phyloP scores from a whole-genome alignment of 2,113 vertebrate species.

The Kryptolebias marmoratus region DNA sequence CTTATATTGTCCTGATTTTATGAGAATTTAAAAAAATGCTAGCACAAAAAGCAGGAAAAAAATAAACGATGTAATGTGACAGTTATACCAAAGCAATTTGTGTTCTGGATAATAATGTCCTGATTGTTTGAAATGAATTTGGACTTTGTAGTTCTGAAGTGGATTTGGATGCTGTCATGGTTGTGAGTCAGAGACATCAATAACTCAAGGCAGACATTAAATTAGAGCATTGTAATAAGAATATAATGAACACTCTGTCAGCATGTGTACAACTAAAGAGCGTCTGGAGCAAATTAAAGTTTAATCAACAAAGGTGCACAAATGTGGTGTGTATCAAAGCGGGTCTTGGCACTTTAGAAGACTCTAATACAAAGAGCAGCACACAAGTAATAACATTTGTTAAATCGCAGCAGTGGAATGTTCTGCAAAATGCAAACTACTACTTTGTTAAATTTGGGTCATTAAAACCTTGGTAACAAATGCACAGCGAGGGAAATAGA shows the following conservation, averaged over 20 bases:
- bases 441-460: too few relatives aligned
- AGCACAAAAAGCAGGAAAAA: not conserved
- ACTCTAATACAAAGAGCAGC: not conserved
- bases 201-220: constrained; percentile 32
- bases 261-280: constrained; percentile 18
- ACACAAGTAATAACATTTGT: not conserved
- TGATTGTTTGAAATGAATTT: constrained; percentile 22
- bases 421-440: too few relatives aligned
- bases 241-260: constrained; percentile 37
- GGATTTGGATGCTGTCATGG: not conserved
- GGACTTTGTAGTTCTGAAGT: constrained; percentile 15
- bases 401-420: not conserved
- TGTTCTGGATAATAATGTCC: constrained; percentile 15
- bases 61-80: not conserved
- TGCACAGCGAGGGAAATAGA: too few relatives aligned
- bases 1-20: too few relatives aligned
- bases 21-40: too few relatives aligned
- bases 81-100: not conserved
- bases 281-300: constrained; percentile 19
- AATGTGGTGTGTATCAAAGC: constrained; percentile 3
- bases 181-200: constrained; percentile 15
- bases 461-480: too few relatives aligned
- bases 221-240: constrained; percentile 31
- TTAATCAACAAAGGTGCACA: constrained; percentile 20
- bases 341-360: not conserved